Conservation (phyloP, 2,888 invertebrate genomes). For the Celastrina argiolus region DNA sequence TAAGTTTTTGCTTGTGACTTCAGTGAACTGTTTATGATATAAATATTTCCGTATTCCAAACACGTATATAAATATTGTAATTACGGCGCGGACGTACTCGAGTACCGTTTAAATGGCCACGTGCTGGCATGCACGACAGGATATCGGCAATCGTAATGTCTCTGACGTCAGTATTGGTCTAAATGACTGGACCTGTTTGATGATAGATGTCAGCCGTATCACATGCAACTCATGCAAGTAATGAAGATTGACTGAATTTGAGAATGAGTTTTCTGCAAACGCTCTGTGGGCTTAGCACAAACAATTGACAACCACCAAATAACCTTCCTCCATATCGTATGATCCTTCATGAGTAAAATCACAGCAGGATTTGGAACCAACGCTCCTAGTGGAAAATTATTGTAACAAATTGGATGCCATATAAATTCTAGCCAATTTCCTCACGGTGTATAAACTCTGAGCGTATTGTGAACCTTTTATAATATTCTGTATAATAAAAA, state of each 20-base stretch:
- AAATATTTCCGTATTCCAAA: not conserved
- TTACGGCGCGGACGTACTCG: not conserved
- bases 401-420: too few species aligned
- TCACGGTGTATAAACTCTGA: too few species aligned
- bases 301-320: too few species aligned
- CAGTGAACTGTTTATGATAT: not conserved
- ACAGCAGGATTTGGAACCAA: too few species aligned
- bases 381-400: too few species aligned
- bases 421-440: too few species aligned
- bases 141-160: not conserved
- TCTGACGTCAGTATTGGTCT: too few species aligned
- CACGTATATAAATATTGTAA: not conserved
- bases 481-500: too few species aligned
- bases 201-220: not conserved
- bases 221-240: not conserved
- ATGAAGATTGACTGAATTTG: not conserved
- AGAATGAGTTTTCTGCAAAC: not conserved
- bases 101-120: slow-evolving; percentile 3
- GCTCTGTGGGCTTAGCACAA: too few species aligned
- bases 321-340: too few species aligned
- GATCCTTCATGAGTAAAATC: too few species aligned
- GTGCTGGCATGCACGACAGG: slow-evolving; percentile 6
- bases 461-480: too few species aligned
- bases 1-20: not conserved
- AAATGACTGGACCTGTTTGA: not conserved